Conservation (phyloP, 2,113 vertebrate genomes). For the Leucopsar rothschildi region DNA sequence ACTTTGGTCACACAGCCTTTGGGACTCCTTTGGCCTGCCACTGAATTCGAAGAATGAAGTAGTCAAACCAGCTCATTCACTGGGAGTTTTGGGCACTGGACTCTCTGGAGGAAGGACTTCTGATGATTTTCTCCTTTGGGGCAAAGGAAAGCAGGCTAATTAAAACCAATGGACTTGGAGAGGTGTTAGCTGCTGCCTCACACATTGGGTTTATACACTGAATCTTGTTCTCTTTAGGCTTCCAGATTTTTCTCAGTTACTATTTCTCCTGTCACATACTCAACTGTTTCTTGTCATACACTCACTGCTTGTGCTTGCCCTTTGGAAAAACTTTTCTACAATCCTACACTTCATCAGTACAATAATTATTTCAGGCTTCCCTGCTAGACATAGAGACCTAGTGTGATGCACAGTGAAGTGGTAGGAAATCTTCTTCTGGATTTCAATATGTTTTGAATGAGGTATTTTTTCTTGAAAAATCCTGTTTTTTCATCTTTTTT, state of each 20-base stretch:
- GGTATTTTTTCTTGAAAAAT: background rate
- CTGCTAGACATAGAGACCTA: background rate
- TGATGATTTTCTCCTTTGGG: background rate
- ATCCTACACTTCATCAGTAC: conserved; percentile 52
- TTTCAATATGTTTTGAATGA: background rate
- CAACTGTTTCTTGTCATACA: background rate
- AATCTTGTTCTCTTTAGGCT: conserved; percentile 47
- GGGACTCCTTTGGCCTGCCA: background rate
- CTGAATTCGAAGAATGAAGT: background rate
- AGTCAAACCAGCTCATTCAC: background rate
- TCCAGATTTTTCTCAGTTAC: conserved; percentile 56
- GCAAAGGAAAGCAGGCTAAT: background rate
- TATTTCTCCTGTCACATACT: conserved; percentile 61
- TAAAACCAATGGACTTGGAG: background rate
- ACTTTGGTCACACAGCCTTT: background rate
- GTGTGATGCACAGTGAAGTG: background rate
- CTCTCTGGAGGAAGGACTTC: background rate
- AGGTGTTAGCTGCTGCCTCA: conserved; percentile 39
- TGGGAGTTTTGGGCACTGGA: background rate
- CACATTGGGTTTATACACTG: conserved; percentile 36
- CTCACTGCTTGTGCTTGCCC: background rate
- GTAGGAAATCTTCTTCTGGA: background rate
- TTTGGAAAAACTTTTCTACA: conserved; percentile 29
- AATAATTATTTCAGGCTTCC: conserved; percentile 47
- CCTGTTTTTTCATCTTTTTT: background rate